Evolutionary conservation across 2,888 invertebrate species (phyloP).

Genomic region (Ecliptopera silaceata): DNA sequence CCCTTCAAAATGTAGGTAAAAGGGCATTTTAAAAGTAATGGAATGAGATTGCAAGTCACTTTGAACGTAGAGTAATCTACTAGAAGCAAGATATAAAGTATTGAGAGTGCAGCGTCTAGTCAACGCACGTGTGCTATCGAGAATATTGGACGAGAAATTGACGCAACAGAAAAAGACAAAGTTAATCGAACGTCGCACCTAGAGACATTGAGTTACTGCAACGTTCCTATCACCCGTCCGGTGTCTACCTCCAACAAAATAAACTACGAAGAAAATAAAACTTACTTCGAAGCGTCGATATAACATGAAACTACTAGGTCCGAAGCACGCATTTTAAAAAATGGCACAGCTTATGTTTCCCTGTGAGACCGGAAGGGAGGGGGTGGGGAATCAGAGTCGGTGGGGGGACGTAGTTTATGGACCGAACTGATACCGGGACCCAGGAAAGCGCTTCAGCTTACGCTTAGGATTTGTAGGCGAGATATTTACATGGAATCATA

Average conservation of each 20-base stretch:
- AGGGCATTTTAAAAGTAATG: constrained; percentile 3
- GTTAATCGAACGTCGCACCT: constrained; percentile 52
- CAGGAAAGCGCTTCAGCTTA: constrained; percentile 77
- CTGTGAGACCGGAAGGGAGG: constrained; percentile 60
- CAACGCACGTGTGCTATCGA: constrained; percentile 33
- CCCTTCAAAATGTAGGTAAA: not conserved
- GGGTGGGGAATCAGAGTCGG: constrained; percentile 43
- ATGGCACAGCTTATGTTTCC: constrained; percentile 73
- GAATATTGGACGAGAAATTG: constrained; percentile 35
- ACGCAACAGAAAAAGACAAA: constrained; percentile 41
- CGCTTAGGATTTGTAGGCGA: constrained; percentile 72
- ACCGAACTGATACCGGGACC: constrained; percentile 78
- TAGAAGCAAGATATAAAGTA: constrained; percentile 23
- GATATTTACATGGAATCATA: constrained; percentile 71
- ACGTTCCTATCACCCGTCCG: constrained; percentile 49
- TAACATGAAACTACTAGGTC: constrained; percentile 63
- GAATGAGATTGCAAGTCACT: constrained; percentile 12
- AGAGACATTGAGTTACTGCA: constrained; percentile 52
- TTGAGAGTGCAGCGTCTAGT: constrained; percentile 25
- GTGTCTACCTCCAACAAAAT: constrained; percentile 42
- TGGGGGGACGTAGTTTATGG: constrained; percentile 70
- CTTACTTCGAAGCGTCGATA: constrained; percentile 65
- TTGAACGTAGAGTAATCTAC: constrained; percentile 19
- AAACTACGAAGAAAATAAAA: constrained; percentile 65
- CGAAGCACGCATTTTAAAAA: constrained; percentile 77